Percentiles rank a stretch among this genome's conserved stretches.
phyloP scores from a whole-genome alignment of 2,888 invertebrate genomes.

The Xanthia icteritia region DNA sequence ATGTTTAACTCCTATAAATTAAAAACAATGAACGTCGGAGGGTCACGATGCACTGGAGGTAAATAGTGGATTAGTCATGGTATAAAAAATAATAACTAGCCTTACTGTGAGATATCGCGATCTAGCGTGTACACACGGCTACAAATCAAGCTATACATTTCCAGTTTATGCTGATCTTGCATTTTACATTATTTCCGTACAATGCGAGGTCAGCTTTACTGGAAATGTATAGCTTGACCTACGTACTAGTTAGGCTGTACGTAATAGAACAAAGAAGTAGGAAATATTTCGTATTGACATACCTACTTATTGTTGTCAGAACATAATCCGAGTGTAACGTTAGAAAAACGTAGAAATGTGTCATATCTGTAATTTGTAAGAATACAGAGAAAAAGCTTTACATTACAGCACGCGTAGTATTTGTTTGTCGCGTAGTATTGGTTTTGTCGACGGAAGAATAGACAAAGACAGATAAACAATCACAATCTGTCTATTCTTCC shows the following conservation, averaged over 20 bases:
- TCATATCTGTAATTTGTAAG: conserved; percentile 7
- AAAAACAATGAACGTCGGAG: conserved; percentile 29
- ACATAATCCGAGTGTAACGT: conserved; percentile 38
- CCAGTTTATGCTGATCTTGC: too few relatives aligned
- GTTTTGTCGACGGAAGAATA: too few relatives aligned
- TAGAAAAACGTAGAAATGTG: conserved; percentile 29
- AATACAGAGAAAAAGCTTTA: conserved; percentile 5
- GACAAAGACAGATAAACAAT: too few relatives aligned
- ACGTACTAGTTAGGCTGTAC: conserved; percentile 5
- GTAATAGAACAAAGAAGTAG: conserved; percentile 64
- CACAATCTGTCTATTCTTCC: too few relatives aligned
- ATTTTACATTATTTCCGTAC: too few relatives aligned
- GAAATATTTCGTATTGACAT: conserved; percentile 59
- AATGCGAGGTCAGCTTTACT: too few relatives aligned
- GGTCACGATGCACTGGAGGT: conserved; percentile 38
- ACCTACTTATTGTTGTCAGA: conserved; percentile 24
- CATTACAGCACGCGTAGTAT: neutral
- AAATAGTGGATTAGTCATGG: conserved; percentile 55
- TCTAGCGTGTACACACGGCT: conserved; percentile 48
- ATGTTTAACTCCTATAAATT: conserved; percentile 38
- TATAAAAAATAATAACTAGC: conserved; percentile 40
- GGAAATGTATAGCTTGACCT: too few relatives aligned
- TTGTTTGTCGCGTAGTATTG: too few relatives aligned
- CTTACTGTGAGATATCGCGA: conserved; percentile 51
- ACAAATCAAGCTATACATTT: too few relatives aligned